These are phyloP conservation scores for Syritta pipiens DNA, from an alignment of 2,888 invertebrate genomes.

Conservation along the genomic window DNA sequence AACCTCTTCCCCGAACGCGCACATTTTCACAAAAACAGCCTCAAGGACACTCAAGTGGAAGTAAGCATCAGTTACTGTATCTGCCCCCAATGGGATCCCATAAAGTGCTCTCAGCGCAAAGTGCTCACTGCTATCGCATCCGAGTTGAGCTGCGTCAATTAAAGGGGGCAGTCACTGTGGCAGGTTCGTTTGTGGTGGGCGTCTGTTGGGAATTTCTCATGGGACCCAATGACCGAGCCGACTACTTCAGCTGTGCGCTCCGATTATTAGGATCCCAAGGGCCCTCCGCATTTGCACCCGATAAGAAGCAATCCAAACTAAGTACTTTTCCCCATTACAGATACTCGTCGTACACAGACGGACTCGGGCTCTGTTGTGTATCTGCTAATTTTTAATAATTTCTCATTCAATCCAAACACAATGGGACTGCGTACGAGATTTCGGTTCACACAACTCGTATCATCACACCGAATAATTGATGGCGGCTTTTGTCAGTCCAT, in stretches of 20 bases:
- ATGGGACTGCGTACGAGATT: conserved; percentile 31
- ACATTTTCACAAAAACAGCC: conserved; percentile 2
- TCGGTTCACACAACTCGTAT: conserved; percentile 64
- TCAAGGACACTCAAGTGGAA: conserved; percentile 42
- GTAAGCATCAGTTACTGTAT: not conserved
- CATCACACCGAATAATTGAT: conserved; percentile 66
- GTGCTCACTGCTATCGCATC: conserved; percentile 24
- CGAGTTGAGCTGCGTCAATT: conserved; percentile 43
- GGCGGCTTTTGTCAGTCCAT: conserved; percentile 65
- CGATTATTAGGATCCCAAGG: conserved; percentile 52
- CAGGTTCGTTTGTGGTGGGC: conserved; percentile 39
- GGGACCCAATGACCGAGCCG: conserved; percentile 33
- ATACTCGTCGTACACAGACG: conserved; percentile 43
- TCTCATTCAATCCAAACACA: conserved; percentile 51
- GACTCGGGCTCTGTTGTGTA: conserved; percentile 20
- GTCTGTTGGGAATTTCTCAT: conserved; percentile 51
- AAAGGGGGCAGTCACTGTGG: conserved; percentile 58
- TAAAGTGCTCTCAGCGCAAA: conserved; percentile 37
- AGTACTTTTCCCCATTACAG: conserved; percentile 59
- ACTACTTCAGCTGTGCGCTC: conserved; percentile 28
- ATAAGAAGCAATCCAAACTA: conserved; percentile 64
- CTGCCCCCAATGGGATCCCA: not conserved
- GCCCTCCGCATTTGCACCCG: conserved; percentile 60
- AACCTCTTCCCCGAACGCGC: conserved; percentile 1
- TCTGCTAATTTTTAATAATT: conserved; percentile 67